These are phyloP conservation scores for Scaptomyza reducta DNA, from an alignment of 2,888 invertebrate species.

Conservation along the genomic window DNA sequence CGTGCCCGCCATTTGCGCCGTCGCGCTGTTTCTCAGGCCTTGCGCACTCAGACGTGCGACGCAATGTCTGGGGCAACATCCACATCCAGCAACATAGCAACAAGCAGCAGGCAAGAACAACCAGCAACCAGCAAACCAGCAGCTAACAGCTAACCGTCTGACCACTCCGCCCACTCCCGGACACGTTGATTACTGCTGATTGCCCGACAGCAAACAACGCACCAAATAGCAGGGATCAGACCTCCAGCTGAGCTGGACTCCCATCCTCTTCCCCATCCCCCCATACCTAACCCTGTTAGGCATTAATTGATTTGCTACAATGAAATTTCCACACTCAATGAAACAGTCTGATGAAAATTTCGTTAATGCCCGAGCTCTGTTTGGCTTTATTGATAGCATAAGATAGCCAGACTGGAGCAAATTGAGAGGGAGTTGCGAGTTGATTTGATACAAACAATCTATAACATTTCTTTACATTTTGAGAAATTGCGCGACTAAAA, in stretches of 20 bases:
- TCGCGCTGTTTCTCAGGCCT: slow-evolving; percentile 14
- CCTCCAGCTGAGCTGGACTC: slow-evolving; percentile 25
- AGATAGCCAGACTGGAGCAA: slow-evolving; percentile 1
- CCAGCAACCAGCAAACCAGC: slow-evolving; percentile 18
- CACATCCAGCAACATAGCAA: neutral
- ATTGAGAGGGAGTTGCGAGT: slow-evolving; percentile 1
- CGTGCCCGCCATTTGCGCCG: slow-evolving; percentile 28
- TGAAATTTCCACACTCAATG: slow-evolving; percentile 72
- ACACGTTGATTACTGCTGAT: slow-evolving; percentile 73
- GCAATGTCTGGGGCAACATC: slow-evolving; percentile 62
- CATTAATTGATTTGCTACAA: slow-evolving; percentile 77
- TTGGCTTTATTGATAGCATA: slow-evolving; percentile 9
- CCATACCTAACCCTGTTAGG: slow-evolving; percentile 20
- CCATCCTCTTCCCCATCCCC: neutral
- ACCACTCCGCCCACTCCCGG: slow-evolving; percentile 31
- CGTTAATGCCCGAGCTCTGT: slow-evolving; percentile 56
- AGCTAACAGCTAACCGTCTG: slow-evolving; percentile 43
- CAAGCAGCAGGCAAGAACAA: neutral
- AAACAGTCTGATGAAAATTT: slow-evolving; percentile 55
- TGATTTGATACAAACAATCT: slow-evolving; percentile 47
- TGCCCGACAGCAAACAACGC: slow-evolving; percentile 70
- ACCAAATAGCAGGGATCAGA: slow-evolving; percentile 71
- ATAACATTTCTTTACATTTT: slow-evolving; percentile 51
- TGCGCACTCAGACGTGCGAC: slow-evolving; percentile 69
- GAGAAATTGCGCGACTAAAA: slow-evolving; percentile 31